Evolutionary conservation across 2,113 vertebrate genomes (phyloP).

Genomic region (Urocynchramus pylzowi): DNA sequence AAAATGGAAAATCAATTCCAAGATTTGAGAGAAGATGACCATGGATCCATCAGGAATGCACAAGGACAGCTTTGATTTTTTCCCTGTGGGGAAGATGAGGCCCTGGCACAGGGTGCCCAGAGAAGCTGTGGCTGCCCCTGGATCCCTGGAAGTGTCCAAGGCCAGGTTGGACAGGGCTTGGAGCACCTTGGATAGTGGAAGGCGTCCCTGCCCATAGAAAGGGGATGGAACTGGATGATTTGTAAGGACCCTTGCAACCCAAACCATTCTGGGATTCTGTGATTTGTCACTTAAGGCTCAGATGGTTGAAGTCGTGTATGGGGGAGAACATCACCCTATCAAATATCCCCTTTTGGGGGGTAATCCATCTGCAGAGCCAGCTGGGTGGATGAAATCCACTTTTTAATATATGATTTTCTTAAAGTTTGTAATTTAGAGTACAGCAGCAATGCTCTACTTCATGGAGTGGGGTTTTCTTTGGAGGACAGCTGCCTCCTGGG

Average conservation of each 20-base stretch:
- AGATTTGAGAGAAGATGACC: background rate
- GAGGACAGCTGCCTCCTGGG: background rate
- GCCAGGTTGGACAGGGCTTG: rapidly evolving
- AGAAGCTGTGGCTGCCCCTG: background rate
- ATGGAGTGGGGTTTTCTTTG: background rate
- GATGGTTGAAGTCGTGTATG: rapidly evolving
- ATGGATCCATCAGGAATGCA: background rate
- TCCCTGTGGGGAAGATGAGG: rapidly evolving
- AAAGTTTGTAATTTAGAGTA: background rate
- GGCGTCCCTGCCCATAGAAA: background rate
- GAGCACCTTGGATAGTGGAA: rapidly evolving
- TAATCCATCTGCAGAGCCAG: background rate
- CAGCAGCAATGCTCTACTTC: background rate
- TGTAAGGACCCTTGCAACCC: background rate
- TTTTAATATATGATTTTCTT: background rate
- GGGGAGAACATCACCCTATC: background rate
- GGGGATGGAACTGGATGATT: rapidly evolving
- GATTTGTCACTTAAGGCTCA: background rate
- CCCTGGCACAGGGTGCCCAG: background rate
- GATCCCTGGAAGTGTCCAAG: background rate
- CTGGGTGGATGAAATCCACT: background rate
- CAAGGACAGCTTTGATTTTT: background rate
- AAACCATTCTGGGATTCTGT: background rate
- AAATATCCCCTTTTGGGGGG: background rate
- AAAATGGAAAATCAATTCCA: background rate